Percentiles rank a stretch among this genome's conserved stretches.
Conservation (phyloP, 2,888 invertebrate genomes). For the Melipona beecheii region DNA sequence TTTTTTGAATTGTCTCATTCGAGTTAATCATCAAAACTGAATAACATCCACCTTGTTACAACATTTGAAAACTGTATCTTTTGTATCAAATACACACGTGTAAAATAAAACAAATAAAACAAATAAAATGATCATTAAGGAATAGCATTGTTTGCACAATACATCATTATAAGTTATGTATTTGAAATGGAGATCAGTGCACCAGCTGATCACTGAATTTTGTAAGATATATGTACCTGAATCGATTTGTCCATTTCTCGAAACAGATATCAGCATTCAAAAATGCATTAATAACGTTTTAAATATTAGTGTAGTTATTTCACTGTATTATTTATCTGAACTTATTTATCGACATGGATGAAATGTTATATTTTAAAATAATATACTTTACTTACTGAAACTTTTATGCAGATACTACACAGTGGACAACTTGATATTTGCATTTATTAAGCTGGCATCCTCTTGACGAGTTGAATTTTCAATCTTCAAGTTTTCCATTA, state of each 20-base stretch:
- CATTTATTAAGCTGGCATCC: slow-evolving; percentile 70
- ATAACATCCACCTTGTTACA: slow-evolving; percentile 73
- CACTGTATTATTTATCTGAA: slow-evolving; percentile 8
- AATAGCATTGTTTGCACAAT: background rate
- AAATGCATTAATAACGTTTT: slow-evolving; percentile 20
- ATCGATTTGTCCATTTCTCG: slow-evolving; percentile 10
- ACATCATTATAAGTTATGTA: slow-evolving; percentile 1
- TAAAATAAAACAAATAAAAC: slow-evolving; percentile 24
- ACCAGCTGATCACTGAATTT: slow-evolving; percentile 16
- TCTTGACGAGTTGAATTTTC: slow-evolving; percentile 66
- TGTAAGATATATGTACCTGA: slow-evolving; percentile 17
- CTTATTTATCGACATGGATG: slow-evolving; percentile 36
- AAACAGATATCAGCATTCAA: slow-evolving; percentile 28
- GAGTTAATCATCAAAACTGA: slow-evolving; percentile 71
- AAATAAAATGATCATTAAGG: slow-evolving; percentile 20
- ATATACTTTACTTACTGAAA: slow-evolving; percentile 70
- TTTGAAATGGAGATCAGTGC: slow-evolving; percentile 12
- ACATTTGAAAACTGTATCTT: slow-evolving; percentile 21
- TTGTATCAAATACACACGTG: slow-evolving; percentile 29
- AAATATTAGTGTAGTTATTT: slow-evolving; percentile 46
- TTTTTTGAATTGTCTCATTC: slow-evolving; percentile 6
- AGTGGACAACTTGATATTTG: slow-evolving; percentile 69
- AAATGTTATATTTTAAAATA: slow-evolving; percentile 54
- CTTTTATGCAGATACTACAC: slow-evolving; percentile 66
- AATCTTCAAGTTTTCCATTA: slow-evolving; percentile 70